Evolutionary conservation across 2,113 vertebrate genomes (phyloP), one percentile per base, ranked within the genome.

Genomic region (Falcunculus frontatus): DNA sequence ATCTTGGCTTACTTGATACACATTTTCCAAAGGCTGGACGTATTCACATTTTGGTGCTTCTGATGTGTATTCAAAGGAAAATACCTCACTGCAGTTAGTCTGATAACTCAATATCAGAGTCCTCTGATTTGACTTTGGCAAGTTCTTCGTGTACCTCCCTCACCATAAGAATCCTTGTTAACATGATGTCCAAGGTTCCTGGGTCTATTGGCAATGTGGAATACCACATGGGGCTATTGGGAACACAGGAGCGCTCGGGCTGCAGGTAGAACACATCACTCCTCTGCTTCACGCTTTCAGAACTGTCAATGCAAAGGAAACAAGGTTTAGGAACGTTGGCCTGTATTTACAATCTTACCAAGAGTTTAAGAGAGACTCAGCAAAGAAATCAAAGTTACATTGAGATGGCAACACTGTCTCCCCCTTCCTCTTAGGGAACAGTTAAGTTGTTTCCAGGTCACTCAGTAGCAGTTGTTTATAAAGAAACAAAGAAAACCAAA

Each of bases 201-300:
- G 99, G 98, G 30, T 99, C 99, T 97, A 99, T 98, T 14, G 99
- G 97, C 57, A 98, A 97, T 30, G 98, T 98, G 95, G 99, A 99
- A 95, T 99, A 99, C 99, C 99, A 99, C 96, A 99, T 98, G 29
- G 99, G 99, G 96, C 99, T 99, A 90, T 99, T 99, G 84, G 99
- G 99, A 37, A 99, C 99, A 84, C 99, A 99, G 94, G 98, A 98
- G 87, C 99, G 99, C 97, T 99, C 99, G 0, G 99, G 99, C 42
- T 99, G 99, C 93, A 99, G 99, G 98, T 99, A 99, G 97, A 99
- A 99, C 33, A 99, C 97, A 86, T 99, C 99, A 65, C 98, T 99
- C 75, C 99, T 98, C 97, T 99, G 99, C 97, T 99, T 99, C 93
- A 99, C 99, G 3, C 99, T 99, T 95, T 99, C 98, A 11, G 99